These are phyloP conservation scores for Sebastes miniatus DNA, from an alignment of 2,797 vertebrate genomes.

Conservation along the genomic window DNA sequence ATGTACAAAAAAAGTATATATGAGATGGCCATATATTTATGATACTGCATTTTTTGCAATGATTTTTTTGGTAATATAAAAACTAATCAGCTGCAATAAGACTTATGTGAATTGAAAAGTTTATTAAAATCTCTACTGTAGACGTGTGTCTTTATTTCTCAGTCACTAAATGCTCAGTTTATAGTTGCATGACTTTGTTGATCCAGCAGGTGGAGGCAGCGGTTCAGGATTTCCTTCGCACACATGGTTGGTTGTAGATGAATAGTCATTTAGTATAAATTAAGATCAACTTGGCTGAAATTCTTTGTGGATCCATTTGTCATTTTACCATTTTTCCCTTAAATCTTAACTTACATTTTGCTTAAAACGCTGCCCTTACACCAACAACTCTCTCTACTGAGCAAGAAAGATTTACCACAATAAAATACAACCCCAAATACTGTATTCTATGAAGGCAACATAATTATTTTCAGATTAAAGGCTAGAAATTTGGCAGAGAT, in stretches of 20 bases:
- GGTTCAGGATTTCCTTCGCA: background rate
- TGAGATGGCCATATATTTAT: conserved; percentile 77
- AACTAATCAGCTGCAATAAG: conserved; percentile 65
- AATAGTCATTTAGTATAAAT: background rate
- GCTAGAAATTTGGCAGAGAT: conserved; percentile 22
- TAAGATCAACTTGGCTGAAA: background rate
- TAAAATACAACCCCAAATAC: background rate
- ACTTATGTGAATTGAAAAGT: conserved; percentile 61
- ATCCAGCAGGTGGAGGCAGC: conserved; percentile 65
- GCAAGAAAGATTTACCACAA: background rate
- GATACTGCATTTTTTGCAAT: conserved; percentile 66
- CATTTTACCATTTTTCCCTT: background rate
- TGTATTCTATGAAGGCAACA: background rate
- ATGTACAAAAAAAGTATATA: conserved; percentile 74
- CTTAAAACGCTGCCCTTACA: background rate
- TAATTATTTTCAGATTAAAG: conserved; percentile 25
- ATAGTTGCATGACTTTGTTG: background rate
- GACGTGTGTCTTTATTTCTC: background rate
- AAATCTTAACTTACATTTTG: background rate
- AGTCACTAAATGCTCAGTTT: too few species aligned
- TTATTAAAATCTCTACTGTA: conserved; percentile 68
- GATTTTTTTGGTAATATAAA: conserved; percentile 69
- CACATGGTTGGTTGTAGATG: background rate
- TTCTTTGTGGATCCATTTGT: background rate
- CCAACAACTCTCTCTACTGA: background rate